Evolutionary conservation across 2,888 invertebrate genomes (phyloP), one percentile per base, ranked within the genome.

Genomic region (Scrobipalpa costella): DNA sequence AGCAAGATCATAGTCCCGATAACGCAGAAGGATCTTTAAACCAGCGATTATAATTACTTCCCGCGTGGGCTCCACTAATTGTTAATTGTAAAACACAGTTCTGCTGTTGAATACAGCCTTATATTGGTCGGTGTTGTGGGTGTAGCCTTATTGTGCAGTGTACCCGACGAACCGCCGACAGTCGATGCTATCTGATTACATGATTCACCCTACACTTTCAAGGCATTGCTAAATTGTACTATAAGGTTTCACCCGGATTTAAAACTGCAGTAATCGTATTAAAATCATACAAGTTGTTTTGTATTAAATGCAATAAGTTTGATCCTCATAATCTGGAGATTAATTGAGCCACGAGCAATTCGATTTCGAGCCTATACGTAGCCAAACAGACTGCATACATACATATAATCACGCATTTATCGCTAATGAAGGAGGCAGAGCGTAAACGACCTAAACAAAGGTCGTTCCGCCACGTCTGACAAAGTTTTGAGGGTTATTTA

Each of bases 201-300:
- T 72, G 71, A 72, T 66, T 71, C 72, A 70, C 63, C 63, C 65
- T 58, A 55, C 38, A 21, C 58, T 15, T 33, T 59, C 44, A 44
- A 44, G 44, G 44, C 44, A 59, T 13, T 57, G 36, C 50, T 21
- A 21, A 50, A 50, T 21, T 44, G 44, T 11, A 50, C 50, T 50
- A 11, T 50, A 50, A 50, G 50, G 50, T 50, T 50, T 50, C 50
- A 21, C 8, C 21, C 19, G 50, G 21, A 21, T 11, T 27, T 50
- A 44, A 44, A 15, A 44, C 15, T 44, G 44, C 44, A 44, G 40
- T 40, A 40, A 13, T 40, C 3, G 9, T 40, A 13, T 11, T 40
- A 40, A 13, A 13, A 13, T 7, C n/a, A n/a, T n/a, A 13, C 40
- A 13, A 13, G 11, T 40, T 13, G 13, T 11, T 40, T 40, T 40